Evolutionary conservation across 2,888 invertebrate species (phyloP).

Genomic region (Elaeidobius kamerunicus): DNA sequence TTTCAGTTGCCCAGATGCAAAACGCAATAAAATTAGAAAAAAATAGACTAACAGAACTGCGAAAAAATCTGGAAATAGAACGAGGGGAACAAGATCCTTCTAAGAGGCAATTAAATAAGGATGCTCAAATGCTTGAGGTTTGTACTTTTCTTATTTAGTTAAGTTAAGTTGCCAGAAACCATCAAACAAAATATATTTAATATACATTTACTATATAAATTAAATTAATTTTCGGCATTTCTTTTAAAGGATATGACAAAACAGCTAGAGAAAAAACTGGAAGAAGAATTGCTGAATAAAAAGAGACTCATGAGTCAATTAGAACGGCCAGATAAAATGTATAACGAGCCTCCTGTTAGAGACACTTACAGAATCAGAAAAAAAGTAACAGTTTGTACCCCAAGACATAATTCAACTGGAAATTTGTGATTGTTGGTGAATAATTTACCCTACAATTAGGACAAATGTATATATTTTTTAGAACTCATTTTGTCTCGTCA

Average conservation of each 20-base stretch:
- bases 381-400: background rate
- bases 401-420: no score
- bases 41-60: constrained; percentile 32
- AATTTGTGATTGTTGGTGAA: no score
- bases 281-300: constrained; percentile 30
- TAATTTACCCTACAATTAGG: no score
- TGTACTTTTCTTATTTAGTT: no score
- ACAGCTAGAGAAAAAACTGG: constrained; percentile 30
- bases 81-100: no score
- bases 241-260: constrained; percentile 32
- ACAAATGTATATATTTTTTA: no score
- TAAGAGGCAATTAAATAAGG: constrained; percentile 24
- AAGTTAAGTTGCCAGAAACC: no score
- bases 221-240: no score
- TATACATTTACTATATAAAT: no score
- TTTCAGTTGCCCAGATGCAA: constrained; percentile 35
- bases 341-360: constrained; percentile 26
- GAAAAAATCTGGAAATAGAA: constrained; percentile 33
- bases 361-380: constrained; percentile 12
- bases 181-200: no score
- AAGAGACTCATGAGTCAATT: constrained; percentile 27
- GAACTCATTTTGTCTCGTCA: no score
- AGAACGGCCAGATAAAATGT: constrained; percentile 13
- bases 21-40: constrained; percentile 35
- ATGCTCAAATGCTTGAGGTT: constrained; percentile 32